Evolutionary conservation across 2,888 invertebrate genomes (phyloP).

Genomic region (Rosalia funebris): DNA sequence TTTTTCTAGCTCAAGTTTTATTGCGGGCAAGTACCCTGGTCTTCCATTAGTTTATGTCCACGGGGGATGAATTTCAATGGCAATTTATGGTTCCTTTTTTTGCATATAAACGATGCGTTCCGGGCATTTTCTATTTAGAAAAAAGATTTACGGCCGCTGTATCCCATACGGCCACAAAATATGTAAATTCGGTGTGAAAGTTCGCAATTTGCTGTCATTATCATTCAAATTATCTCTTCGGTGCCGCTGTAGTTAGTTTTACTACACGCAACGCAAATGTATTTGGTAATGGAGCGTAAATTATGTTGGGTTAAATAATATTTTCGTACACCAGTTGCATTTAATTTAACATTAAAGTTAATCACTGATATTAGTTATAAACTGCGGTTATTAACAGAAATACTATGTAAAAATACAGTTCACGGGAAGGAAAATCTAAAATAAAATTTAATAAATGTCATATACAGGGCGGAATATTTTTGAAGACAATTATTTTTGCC

Average conservation of each 20-base stretch:
- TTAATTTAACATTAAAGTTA: too few species aligned
- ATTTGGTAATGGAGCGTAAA: background rate
- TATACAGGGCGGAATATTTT: too few species aligned
- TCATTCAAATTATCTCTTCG: conserved; percentile 23
- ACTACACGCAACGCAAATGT: conserved; percentile 1
- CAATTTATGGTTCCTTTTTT: conserved; percentile 40
- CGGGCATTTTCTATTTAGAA: conserved; percentile 30
- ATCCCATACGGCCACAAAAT: conserved; percentile 14
- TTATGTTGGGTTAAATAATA: too few species aligned
- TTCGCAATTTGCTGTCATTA: conserved; percentile 25
- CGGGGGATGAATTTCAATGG: conserved; percentile 30
- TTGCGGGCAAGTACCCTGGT: conserved; percentile 2
- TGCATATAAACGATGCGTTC: conserved; percentile 33
- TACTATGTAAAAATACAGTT: too few species aligned
- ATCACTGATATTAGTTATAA: too few species aligned
- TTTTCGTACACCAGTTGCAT: too few species aligned
- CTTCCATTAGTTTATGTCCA: conserved; percentile 37
- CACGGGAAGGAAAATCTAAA: too few species aligned
- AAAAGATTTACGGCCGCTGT: conserved; percentile 26
- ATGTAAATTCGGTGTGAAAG: conserved; percentile 17
- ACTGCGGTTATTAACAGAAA: too few species aligned
- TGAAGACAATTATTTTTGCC: too few species aligned
- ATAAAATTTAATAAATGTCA: too few species aligned
- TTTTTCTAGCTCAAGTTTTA: conserved; percentile 5
- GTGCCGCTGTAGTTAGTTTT: conserved; percentile 1